Conservation (phyloP, 2,797 vertebrate species). For the Neostethus bicornis region DNA sequence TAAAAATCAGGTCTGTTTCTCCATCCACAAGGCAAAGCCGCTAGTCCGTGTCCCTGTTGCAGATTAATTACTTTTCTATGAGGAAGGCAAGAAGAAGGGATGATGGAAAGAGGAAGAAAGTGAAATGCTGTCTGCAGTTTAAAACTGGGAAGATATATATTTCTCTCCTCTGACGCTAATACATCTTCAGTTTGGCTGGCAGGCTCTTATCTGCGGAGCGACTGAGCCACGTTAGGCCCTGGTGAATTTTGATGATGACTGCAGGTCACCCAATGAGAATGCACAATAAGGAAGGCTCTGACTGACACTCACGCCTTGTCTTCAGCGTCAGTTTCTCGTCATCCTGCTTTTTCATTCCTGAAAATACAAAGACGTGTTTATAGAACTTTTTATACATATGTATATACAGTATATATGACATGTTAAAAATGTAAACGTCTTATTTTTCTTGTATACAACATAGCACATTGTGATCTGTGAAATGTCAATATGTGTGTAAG, state of each 20-base stretch:
- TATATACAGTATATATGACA: background rate
- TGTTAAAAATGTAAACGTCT: slow-evolving; percentile 3
- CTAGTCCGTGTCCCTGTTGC: slow-evolving; percentile 72
- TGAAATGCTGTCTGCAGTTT: slow-evolving; percentile 64
- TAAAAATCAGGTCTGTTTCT: slow-evolving; percentile 72
- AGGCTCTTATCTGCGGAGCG: slow-evolving; percentile 73
- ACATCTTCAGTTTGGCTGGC: slow-evolving; percentile 73
- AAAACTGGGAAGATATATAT: slow-evolving; percentile 75
- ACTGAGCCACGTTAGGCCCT: slow-evolving; percentile 71
- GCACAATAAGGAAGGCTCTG: slow-evolving; percentile 69
- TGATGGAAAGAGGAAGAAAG: slow-evolving; percentile 59
- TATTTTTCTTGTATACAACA: slow-evolving; percentile 5
- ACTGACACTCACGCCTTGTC: slow-evolving; percentile 49
- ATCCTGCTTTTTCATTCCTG: background rate
- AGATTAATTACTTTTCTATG: slow-evolving; percentile 80
- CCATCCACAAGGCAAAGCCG: slow-evolving; percentile 64
- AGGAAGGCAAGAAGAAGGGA: slow-evolving; percentile 51
- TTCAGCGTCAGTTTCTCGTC: slow-evolving; percentile 39
- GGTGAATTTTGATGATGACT: slow-evolving; percentile 78
- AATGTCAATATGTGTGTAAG: slow-evolving; percentile 13
- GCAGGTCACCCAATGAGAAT: slow-evolving; percentile 74
- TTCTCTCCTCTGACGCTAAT: slow-evolving; percentile 70
- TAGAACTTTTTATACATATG: background rate
- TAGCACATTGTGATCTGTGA: slow-evolving; percentile 4
- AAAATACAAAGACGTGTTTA: background rate